phyloP scores from a whole-genome alignment of 1,140 invertebrate species.

The Mizuhopecten yessoensis region DNA sequence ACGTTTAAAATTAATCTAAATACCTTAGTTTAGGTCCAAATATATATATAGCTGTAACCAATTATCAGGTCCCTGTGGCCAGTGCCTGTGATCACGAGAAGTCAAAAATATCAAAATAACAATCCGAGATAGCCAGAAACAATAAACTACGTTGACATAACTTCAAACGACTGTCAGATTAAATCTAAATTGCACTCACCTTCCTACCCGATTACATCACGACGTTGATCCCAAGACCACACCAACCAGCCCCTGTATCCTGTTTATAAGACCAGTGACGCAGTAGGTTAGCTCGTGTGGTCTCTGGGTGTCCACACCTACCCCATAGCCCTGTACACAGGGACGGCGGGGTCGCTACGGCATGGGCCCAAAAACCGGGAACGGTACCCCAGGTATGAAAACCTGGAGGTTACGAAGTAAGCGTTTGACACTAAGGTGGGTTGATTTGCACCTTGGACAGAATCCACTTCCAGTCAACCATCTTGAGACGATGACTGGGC shows the following conservation, averaged over 20 bases:
- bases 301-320: constrained; percentile 61
- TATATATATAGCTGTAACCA: too few species aligned
- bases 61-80: too few species aligned
- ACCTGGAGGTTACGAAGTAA: constrained; percentile 63
- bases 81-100: too few species aligned
- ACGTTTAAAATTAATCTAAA: too few species aligned
- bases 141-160: too few species aligned
- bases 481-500: constrained; percentile 38
- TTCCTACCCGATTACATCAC: background rate
- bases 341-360: constrained; percentile 61
- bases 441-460: constrained; percentile 48
- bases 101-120: too few species aligned
- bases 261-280: constrained; percentile 7
- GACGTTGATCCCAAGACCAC: constrained; percentile 4
- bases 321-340: constrained; percentile 57
- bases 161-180: background rate
- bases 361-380: constrained; percentile 63
- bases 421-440: constrained; percentile 44
- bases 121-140: too few species aligned
- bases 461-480: constrained; percentile 59
- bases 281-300: constrained; percentile 51
- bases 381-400: constrained; percentile 57
- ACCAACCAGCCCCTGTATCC: background rate
- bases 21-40: too few species aligned
- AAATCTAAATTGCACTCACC: background rate